These are phyloP conservation scores for Stylophora pistillata DNA, from an alignment of 64 coral and sea anemone species.

Conservation along the genomic window DNA sequence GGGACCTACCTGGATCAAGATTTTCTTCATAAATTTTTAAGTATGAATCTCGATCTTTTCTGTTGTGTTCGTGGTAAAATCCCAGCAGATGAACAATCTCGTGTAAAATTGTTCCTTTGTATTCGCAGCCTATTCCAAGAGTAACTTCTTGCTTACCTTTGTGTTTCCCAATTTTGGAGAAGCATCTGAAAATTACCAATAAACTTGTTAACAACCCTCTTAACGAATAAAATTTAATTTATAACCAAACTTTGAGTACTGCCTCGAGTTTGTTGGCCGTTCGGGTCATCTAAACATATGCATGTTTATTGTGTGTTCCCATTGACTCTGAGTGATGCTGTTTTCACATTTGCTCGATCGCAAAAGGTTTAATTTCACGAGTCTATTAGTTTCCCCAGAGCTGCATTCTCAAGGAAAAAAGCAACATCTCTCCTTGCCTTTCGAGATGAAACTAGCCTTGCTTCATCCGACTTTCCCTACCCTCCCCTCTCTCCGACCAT, in stretches of 20 bases:
- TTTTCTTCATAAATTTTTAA: neutral
- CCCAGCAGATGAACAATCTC: neutral
- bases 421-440: too few relatives aligned
- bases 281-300: too few relatives aligned
- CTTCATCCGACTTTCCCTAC: too few relatives aligned
- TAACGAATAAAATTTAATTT: neutral
- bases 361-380: too few relatives aligned
- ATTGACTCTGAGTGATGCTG: too few relatives aligned
- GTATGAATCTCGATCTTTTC: neutral
- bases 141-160: neutral
- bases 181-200: neutral
- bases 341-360: too few relatives aligned
- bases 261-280: too few relatives aligned
- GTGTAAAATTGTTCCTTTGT: constrained; percentile 12
- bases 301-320: too few relatives aligned
- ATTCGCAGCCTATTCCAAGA: neutral
- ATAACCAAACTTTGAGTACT: too few relatives aligned
- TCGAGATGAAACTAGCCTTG: too few relatives aligned
- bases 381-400: too few relatives aligned
- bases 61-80: neutral
- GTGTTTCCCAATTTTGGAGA: neutral
- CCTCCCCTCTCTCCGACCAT: neutral
- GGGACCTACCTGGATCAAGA: neutral
- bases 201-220: neutral
- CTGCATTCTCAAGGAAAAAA: too few relatives aligned